These are phyloP conservation scores for Bombus picipes DNA, from an alignment of 1,140 invertebrate genomes.

Conservation along the genomic window DNA sequence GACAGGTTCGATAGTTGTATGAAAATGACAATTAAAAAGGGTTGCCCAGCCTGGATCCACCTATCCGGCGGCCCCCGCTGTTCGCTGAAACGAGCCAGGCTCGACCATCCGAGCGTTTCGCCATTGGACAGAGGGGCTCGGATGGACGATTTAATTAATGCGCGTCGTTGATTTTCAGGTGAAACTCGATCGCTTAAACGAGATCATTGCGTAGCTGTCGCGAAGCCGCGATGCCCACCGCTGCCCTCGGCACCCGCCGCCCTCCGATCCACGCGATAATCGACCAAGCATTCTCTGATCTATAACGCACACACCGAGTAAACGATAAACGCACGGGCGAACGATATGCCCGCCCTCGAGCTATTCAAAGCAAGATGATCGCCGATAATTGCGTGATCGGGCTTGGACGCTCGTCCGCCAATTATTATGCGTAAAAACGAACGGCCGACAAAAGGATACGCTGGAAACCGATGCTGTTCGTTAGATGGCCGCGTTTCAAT, in stretches of 20 bases:
- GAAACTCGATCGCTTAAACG: slow-evolving; percentile 23
- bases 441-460: slow-evolving; percentile 13
- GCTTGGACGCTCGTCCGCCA: not conserved
- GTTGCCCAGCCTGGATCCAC: not conserved
- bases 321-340: slow-evolving; percentile 6
- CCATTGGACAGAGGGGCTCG: not conserved
- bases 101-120: not conserved
- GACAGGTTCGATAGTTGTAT: slow-evolving; percentile 26
- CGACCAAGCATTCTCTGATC: slow-evolving; percentile 8
- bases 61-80: slow-evolving; percentile 6
- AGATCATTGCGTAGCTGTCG: slow-evolving; percentile 26
- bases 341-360: not conserved
- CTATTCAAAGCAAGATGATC: slow-evolving; percentile 26
- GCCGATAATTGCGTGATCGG: slow-evolving; percentile 26
- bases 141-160: slow-evolving; percentile 61
- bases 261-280: slow-evolving; percentile 21
- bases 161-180: slow-evolving; percentile 43
- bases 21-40: slow-evolving; percentile 63
- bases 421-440: slow-evolving; percentile 24
- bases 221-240: not conserved
- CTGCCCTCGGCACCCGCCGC: not conserved
- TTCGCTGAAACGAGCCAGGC: slow-evolving; percentile 6
- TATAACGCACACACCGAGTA: not conserved
- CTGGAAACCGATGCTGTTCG: slow-evolving; percentile 1
- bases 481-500: slow-evolving; percentile 24